phyloP scores from a whole-genome alignment of 2,888 invertebrate genomes.

The Anorthoa munda region DNA sequence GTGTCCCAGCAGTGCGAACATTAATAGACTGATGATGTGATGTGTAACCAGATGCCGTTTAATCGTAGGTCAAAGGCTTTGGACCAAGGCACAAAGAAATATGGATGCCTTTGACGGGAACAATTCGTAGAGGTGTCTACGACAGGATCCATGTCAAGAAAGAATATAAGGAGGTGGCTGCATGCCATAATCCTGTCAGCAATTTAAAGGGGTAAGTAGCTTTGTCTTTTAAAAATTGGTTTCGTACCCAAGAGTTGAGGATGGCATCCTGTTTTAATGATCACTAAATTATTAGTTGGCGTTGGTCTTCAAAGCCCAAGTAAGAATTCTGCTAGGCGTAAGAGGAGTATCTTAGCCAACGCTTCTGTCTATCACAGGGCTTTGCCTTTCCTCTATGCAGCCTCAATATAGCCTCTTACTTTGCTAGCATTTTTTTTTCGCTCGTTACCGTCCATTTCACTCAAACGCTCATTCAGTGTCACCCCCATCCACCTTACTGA shows the following conservation, averaged over 20 bases:
- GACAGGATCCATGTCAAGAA: constrained; percentile 86
- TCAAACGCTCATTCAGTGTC: neutral
- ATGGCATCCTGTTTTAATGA: neutral
- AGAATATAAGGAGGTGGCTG: constrained; percentile 85
- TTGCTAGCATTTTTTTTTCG: neutral
- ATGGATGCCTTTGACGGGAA: constrained; percentile 85
- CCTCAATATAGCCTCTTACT: neutral
- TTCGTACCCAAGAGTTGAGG: neutral
- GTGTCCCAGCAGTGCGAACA: no score
- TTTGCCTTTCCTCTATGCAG: neutral
- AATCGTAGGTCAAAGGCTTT: constrained; percentile 79
- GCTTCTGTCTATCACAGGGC: neutral
- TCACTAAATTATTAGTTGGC: neutral
- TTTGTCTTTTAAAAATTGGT: neutral
- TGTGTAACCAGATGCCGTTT: neutral
- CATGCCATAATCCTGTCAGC: constrained; percentile 85
- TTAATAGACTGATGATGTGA: no score
- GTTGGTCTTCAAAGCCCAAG: neutral
- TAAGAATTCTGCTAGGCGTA: neutral
- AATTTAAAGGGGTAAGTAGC: constrained; percentile 82
- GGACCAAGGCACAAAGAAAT: constrained; percentile 85
- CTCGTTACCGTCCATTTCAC: neutral
- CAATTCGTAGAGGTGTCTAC: constrained; percentile 80
- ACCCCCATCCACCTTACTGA: neutral
- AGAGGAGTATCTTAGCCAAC: neutral